Conservation (phyloP, 2,113 vertebrate species). For the Mandrillus leucophaeus region DNA sequence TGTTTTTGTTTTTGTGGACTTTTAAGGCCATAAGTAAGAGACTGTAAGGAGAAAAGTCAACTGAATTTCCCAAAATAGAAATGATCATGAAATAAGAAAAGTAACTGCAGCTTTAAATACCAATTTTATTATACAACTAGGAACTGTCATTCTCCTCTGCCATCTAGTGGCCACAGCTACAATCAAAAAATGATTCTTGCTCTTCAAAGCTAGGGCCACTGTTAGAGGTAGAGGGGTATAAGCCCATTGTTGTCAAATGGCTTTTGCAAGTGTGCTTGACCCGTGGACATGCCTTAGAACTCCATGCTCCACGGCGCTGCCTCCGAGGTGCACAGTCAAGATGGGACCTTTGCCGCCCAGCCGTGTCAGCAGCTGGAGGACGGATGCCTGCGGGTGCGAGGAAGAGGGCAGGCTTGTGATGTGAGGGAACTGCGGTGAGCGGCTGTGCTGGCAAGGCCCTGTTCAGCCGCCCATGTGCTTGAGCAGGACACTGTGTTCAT, state of each 20-base stretch:
- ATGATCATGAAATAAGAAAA: conserved; percentile 30
- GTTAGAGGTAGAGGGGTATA: neutral
- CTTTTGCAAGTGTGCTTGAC: neutral
- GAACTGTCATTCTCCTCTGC: conserved; percentile 14
- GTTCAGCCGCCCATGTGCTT: neutral
- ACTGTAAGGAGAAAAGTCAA: neutral
- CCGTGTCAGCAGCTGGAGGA: neutral
- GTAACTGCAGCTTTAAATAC: conserved; percentile 29
- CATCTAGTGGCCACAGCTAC: conserved; percentile 48
- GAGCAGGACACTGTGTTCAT: conserved; percentile 37
- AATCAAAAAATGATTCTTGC: neutral
- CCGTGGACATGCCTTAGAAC: neutral
- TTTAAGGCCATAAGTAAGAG: neutral
- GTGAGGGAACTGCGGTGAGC: rapidly evolving
- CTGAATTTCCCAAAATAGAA: neutral
- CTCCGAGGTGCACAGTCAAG: neutral
- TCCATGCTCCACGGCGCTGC: neutral
- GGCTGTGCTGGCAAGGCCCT: neutral
- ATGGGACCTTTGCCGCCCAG: neutral
- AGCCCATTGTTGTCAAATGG: neutral
- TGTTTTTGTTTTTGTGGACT: neutral
- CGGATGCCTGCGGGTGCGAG: neutral
- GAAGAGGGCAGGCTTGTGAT: neutral
- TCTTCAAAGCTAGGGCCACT: neutral
- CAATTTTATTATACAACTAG: neutral